These are phyloP conservation scores for Epirrita christyi DNA, from an alignment of 2,888 invertebrate species.

Conservation along the genomic window DNA sequence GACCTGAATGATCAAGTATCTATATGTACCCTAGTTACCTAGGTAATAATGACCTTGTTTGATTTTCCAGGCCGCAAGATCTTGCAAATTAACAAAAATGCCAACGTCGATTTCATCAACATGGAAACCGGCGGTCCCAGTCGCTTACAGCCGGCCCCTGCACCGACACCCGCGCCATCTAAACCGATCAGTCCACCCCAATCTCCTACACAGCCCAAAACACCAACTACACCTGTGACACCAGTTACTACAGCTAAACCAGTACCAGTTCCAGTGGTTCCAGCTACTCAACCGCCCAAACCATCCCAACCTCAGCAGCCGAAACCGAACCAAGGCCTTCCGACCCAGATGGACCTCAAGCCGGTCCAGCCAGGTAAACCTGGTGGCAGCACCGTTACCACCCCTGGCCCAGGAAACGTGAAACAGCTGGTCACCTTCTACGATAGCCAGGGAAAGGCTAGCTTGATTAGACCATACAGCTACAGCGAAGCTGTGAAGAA, in stretches of 20 bases:
- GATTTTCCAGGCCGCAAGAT: conserved; percentile 63
- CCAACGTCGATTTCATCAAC: conserved; percentile 75
- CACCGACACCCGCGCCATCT: conserved; percentile 33
- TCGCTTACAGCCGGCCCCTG: conserved; percentile 16
- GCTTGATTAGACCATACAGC: conserved; percentile 71
- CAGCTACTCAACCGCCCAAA: conserved; percentile 31
- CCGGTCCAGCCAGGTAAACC: conserved; percentile 64
- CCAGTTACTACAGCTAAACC: conserved; percentile 36
- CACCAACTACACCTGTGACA: conserved; percentile 18
- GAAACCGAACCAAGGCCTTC: conserved; percentile 31
- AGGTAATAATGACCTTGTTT: no score
- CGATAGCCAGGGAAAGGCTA: conserved; percentile 72
- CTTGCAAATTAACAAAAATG: conserved; percentile 70
- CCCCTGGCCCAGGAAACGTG: conserved; percentile 74
- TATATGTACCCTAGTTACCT: no score
- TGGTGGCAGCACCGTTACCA: conserved; percentile 57
- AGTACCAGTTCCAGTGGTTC: conserved; percentile 33
- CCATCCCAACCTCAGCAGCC: conserved; percentile 36
- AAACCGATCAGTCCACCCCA: conserved; percentile 36
- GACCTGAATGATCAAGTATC: no score
- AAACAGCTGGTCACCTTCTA: conserved; percentile 72
- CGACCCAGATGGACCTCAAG: conserved; percentile 51
- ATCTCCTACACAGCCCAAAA: conserved; percentile 11
- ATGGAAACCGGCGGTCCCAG: conserved; percentile 68
- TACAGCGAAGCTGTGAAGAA: conserved; percentile 80